Percentiles rank a stretch among this genome's conserved stretches.
These are phyloP conservation scores for Dyspetes luteomarginatus DNA, from an alignment of 2,888 invertebrate genomes.

Conservation along the genomic window DNA sequence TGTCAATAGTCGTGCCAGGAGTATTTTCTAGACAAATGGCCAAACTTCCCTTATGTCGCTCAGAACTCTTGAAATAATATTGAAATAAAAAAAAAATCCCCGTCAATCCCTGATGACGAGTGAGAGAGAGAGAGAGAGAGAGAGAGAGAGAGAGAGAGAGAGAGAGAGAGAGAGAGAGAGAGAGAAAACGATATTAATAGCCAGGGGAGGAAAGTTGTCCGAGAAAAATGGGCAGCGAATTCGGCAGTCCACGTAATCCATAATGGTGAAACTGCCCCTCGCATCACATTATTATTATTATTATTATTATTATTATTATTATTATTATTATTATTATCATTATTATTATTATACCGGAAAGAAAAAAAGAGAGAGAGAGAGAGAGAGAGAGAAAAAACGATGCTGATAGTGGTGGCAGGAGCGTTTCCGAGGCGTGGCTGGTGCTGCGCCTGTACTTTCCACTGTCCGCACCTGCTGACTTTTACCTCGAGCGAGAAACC, in stretches of 20 bases:
- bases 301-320: too few relatives aligned
- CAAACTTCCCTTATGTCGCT: not conserved
- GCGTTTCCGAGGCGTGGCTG: slow-evolving; percentile 11
- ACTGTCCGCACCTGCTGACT: not conserved
- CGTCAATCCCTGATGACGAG: not conserved
- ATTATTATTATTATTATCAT: too few relatives aligned
- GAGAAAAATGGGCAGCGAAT: too few relatives aligned
- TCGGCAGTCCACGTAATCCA: too few relatives aligned
- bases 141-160: too few relatives aligned
- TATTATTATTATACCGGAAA: too few relatives aligned
- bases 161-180: not conserved
- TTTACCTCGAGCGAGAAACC: not conserved
- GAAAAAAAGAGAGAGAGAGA: too few relatives aligned
- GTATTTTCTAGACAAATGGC: too few relatives aligned
- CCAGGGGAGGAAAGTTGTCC: not conserved
- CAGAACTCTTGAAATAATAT: slow-evolving; percentile 8
- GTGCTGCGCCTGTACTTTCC: not conserved
- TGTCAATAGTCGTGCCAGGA: too few relatives aligned
- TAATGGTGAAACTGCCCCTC: too few relatives aligned
- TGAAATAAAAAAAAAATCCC: not conserved
- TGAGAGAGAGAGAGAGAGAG: not conserved
- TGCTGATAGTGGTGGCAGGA: not conserved
- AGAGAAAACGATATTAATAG: not conserved
- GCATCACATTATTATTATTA: too few relatives aligned
- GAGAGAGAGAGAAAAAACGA: not conserved